Evolutionary conservation across 2,888 invertebrate genomes (phyloP), one percentile per base, ranked within the genome.

Genomic region (Parascotia fuliginaria): DNA sequence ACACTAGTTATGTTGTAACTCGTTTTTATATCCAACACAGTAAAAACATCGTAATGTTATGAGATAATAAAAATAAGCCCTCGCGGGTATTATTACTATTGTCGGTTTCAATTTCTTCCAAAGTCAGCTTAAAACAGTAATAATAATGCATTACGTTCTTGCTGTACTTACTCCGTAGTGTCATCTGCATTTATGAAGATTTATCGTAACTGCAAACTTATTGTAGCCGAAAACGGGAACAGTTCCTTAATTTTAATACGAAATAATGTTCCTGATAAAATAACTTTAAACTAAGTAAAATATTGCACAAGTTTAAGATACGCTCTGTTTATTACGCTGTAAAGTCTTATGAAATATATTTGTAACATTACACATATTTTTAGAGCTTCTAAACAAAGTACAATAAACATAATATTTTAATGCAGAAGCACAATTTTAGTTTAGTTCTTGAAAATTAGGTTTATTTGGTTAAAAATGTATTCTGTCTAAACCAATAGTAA

Each of bases 151-250:
- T 83, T 81, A 80, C 72, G 66, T 63, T 75, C 70, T 65, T 61
- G 39, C 62, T 52, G 65, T 64, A 51, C 72, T 69, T 70, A 50
- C 72, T 69, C 69, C 70, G 64, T 43, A 54, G 66, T 74, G 79
- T 75, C 77, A 77, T 77, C 75, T 77, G 76, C 80, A 70, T 81
- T 81, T 79, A 84, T 81, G 79, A 74, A 81, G 79, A 83, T 81
- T 77, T 79, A 83, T 77, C 64, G 71, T 76, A 72, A 77, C 70
- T 80, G 59, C 69, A 65, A 75, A 80, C 70, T 79, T 75, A 69
- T 75, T 76, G 73, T 73, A 60, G 62, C 68, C 50, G 48, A 64
- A 60, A 66, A 63, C 52, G 52, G 45, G 50, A 54, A 64, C 56
- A 50, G 46, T 56, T 56, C 34, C 52, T 55, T 49, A 54, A 68